Conservation (phyloP, 1,140 invertebrate species). For the Ganaspis sp. region DNA sequence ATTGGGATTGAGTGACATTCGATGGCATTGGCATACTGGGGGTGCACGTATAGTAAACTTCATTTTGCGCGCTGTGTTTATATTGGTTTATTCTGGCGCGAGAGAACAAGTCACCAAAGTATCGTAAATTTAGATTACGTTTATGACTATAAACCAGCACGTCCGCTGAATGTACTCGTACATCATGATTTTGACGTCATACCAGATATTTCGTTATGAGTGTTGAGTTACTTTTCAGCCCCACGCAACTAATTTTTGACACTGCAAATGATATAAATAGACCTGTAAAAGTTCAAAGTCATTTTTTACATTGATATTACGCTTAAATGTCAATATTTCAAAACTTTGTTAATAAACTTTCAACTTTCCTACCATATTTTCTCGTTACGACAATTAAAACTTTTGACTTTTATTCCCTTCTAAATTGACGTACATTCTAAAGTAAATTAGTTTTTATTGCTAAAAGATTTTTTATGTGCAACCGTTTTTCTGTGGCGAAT, state of each 20-base stretch:
- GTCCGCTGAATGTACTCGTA: constrained; percentile 52
- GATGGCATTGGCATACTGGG: neutral
- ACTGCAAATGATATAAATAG: neutral
- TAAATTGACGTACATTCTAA: neutral
- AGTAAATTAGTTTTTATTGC: no score
- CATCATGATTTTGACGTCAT: constrained; percentile 53
- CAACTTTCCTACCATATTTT: neutral
- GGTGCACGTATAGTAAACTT: constrained; percentile 36
- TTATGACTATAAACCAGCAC: constrained; percentile 49
- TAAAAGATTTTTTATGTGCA: no score
- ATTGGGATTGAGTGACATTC: constrained; percentile 17
- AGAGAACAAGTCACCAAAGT: constrained; percentile 57
- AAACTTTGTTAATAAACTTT: neutral
- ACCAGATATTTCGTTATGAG: neutral
- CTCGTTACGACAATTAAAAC: neutral
- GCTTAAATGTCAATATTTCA: neutral
- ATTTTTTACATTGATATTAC: neutral
- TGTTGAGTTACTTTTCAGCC: constrained; percentile 2
- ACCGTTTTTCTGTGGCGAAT: no score
- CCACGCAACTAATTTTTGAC: neutral
- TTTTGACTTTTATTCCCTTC: neutral
- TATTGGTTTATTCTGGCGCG: constrained; percentile 62
- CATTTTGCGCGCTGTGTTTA: constrained; percentile 56
- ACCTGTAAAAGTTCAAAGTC: neutral
- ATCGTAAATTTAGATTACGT: constrained; percentile 66